These are phyloP conservation scores for Syngnathoides biaculeatus DNA, from an alignment of 2,113 vertebrate species.

Conservation along the genomic window DNA sequence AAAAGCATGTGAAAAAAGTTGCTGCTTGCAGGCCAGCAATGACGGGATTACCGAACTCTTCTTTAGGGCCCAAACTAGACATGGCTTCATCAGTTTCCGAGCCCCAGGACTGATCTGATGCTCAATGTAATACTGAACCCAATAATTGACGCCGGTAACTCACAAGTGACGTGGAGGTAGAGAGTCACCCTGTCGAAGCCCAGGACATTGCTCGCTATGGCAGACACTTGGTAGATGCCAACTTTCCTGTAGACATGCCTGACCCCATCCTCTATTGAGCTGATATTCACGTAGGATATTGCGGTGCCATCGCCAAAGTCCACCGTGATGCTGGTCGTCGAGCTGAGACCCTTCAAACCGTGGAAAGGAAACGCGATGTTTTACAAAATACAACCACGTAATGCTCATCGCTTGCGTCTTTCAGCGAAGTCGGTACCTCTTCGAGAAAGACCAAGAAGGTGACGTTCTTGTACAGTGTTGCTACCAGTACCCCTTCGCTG, in stretches of 20 bases:
- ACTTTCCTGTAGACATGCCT: slow-evolving; percentile 85
- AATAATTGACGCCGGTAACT: slow-evolving; percentile 33
- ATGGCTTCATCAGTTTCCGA: not conserved
- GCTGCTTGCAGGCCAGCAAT: too few species aligned
- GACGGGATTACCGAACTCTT: too few species aligned
- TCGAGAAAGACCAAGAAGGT: slow-evolving; percentile 89
- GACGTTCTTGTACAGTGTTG: slow-evolving; percentile 81
- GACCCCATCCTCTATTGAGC: slow-evolving; percentile 87
- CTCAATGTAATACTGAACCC: too few species aligned
- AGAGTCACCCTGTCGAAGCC: slow-evolving; percentile 83
- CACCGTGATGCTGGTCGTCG: slow-evolving; percentile 84
- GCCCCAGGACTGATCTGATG: too few species aligned
- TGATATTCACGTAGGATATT: slow-evolving; percentile 86
- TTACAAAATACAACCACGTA: not conserved
- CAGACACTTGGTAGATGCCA: slow-evolving; percentile 87
- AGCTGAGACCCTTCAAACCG: slow-evolving; percentile 79
- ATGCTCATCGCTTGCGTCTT: not conserved
- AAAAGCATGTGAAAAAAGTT: too few species aligned
- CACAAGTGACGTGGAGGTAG: slow-evolving; percentile 89
- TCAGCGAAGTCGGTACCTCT: slow-evolving; percentile 72
- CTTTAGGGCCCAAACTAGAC: too few species aligned
- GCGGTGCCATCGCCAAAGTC: slow-evolving; percentile 88
- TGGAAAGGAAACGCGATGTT: slow-evolving; percentile 28
- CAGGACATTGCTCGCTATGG: slow-evolving; percentile 82
- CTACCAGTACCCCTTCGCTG: slow-evolving; percentile 81